phyloP scores from a whole-genome alignment of 2,797 vertebrate genomes.

The Melanotaenia boesemani region DNA sequence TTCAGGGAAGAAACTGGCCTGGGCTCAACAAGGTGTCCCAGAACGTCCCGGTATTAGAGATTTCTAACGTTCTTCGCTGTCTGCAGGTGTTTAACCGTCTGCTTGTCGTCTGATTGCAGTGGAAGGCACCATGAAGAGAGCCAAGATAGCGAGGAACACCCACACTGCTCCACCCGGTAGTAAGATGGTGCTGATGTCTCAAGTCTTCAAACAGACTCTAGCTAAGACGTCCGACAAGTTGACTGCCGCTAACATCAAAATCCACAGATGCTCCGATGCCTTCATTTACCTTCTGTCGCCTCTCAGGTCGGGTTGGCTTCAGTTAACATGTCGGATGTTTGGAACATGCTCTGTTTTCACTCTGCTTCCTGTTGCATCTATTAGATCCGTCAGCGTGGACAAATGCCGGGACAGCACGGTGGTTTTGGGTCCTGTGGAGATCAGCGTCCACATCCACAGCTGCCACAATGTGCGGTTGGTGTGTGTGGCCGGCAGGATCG shows the following conservation, averaged over 20 bases:
- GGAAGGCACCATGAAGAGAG: slow-evolving; percentile 91
- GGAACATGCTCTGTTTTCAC: too few relatives aligned
- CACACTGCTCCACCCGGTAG: slow-evolving; percentile 86
- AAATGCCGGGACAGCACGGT: slow-evolving; percentile 92
- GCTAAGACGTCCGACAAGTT: slow-evolving; percentile 95
- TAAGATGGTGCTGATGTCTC: slow-evolving; percentile 93
- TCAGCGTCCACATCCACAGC: slow-evolving; percentile 88
- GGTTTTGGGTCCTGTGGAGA: slow-evolving; percentile 94
- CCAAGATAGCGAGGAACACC: slow-evolving; percentile 90
- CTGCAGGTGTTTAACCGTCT: neutral
- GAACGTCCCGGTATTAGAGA: neutral
- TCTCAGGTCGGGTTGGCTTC: slow-evolving; percentile 85
- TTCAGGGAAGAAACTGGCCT: slow-evolving; percentile 92
- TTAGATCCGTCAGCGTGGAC: slow-evolving; percentile 93
- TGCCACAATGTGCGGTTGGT: slow-evolving; percentile 91
- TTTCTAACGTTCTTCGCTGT: neutral
- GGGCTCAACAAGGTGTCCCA: slow-evolving; percentile 92
- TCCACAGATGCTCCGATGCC: slow-evolving; percentile 92
- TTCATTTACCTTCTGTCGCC: slow-evolving; percentile 97
- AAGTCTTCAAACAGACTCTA: slow-evolving; percentile 93
- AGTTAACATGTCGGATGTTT: too few relatives aligned
- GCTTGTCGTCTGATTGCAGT: slow-evolving; percentile 78
- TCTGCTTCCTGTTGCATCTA: neutral
- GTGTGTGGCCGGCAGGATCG: slow-evolving; percentile 86
- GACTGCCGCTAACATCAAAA: slow-evolving; percentile 89